Evolutionary conservation across 2,113 vertebrate genomes (phyloP), one percentile per base, ranked within the genome.

Genomic region (Myotis lucifugus): DNA sequence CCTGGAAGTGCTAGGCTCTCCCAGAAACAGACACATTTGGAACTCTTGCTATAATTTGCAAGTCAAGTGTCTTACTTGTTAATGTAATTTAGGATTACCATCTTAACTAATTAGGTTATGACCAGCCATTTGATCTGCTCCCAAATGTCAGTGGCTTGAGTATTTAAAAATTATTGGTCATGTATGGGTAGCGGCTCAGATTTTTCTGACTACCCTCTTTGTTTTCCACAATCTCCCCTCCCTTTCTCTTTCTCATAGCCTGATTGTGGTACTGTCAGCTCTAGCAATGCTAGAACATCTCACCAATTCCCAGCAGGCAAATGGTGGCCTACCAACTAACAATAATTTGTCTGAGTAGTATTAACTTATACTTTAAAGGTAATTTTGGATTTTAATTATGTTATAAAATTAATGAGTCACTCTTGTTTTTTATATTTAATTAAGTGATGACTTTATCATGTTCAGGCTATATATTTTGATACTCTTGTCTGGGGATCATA

Each of bases 351-450:
- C 32, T 85, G 48, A 40, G 23, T 82, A 94, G 40, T 83, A 91
- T 56, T 88, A 90, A 64, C 23, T 88, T 78, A 56, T 0, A 91
- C 19, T 93, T 94, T 23, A 77, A 79, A 91, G 52, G 15, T 61
- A 88, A 90, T 66, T 92, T 85, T 64, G 61, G 42, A 83, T 88
- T 95, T 96, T 90, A 91, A 37, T 93, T 90, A 50, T 77, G 40
- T 40, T 95, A 81, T 90, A 94, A 92, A 91, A 91, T 89, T 52
- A 82, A 93, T 82, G 5, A 83, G 17, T 74, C 15, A 11, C 23
- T 86, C 29, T 93, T 79, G 5, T 81, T 79, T 93, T 84, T 94
- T 64, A 69, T 48, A 78, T 73, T 90, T 94, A 94, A 81, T 94
- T 21, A 87, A 88, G 61, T 81, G 29, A 37, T 77, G 86, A 86